Percentiles rank a stretch among this genome's conserved stretches.
phyloP scores from a whole-genome alignment of 2,113 vertebrate species.

The Siniperca chuatsi region DNA sequence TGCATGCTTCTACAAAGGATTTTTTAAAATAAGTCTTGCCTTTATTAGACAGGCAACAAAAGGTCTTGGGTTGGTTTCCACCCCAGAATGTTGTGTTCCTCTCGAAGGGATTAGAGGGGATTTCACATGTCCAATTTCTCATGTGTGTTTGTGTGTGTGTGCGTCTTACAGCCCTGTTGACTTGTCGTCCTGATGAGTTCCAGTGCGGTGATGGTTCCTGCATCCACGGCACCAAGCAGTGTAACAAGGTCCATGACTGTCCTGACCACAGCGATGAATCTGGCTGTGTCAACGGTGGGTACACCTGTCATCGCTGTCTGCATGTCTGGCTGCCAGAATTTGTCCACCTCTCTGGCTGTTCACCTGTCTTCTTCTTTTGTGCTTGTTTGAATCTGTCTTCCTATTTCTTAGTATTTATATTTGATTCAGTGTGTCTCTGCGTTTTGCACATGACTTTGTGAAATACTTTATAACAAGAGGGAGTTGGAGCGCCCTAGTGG shows the following conservation, averaged over 20 bases:
- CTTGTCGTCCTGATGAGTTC: slow-evolving; percentile 93
- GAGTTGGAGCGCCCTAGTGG: too few species aligned
- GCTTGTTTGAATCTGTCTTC: background rate
- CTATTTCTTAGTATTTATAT: background rate
- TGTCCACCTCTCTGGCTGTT: background rate
- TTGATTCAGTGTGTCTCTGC: background rate
- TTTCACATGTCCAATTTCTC: slow-evolving; percentile 39
- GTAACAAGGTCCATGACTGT: slow-evolving; percentile 92
- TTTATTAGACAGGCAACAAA: background rate
- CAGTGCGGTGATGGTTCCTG: slow-evolving; percentile 94
- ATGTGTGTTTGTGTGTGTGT: slow-evolving; percentile 20
- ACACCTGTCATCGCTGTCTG: background rate
- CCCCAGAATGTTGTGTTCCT: slow-evolving; percentile 11
- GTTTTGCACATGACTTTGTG: background rate
- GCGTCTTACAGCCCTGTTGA: slow-evolving; percentile 85
- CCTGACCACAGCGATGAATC: slow-evolving; percentile 92
- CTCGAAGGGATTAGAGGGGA: slow-evolving; percentile 27
- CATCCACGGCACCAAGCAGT: slow-evolving; percentile 92
- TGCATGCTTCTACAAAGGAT: background rate
- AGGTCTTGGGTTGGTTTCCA: background rate
- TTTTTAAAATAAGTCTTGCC: background rate
- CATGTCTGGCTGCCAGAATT: background rate
- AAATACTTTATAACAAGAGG: too few species aligned
- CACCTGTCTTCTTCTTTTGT: background rate
- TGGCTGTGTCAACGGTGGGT: slow-evolving; percentile 92